A percentile compares a stretch with the other conserved stretches of the same genome.
phyloP scores from a whole-genome alignment of 2,113 vertebrate genomes.

The Crotalus horridus region DNA sequence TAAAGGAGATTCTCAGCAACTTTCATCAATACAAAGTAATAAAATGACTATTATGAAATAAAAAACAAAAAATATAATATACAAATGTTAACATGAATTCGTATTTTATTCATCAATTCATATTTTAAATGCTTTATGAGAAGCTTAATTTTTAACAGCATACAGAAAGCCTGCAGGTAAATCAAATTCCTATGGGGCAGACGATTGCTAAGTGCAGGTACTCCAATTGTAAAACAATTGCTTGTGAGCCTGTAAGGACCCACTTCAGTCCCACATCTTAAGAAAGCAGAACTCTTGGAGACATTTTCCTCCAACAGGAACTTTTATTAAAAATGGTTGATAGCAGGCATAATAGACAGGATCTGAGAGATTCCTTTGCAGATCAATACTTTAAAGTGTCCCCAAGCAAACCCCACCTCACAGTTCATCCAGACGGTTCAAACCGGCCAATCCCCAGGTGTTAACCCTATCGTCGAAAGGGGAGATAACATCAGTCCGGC shows the following conservation, averaged over 20 bases:
- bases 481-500: too few species aligned
- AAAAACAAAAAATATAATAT: background rate
- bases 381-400: too few species aligned
- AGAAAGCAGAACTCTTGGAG: too few species aligned
- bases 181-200: background rate
- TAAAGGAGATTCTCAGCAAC: background rate
- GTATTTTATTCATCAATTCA: background rate
- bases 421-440: too few species aligned
- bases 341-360: too few species aligned
- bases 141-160: background rate
- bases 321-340: too few species aligned
- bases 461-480: too few species aligned
- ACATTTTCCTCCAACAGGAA: too few species aligned
- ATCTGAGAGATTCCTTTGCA: too few species aligned
- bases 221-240: background rate
- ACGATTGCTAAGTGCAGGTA: background rate
- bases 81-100: background rate
- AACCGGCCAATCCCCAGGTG: too few species aligned
- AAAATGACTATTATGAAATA: background rate
- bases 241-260: background rate
- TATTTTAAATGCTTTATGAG: background rate
- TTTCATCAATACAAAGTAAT: background rate
- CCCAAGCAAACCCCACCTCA: too few species aligned
- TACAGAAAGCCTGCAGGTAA: background rate
- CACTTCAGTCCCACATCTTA: too few species aligned